Percentiles rank a stretch among this genome's conserved stretches.
phyloP scores from a whole-genome alignment of 2,113 vertebrate genomes.

The Acinonyx jubatus region DNA sequence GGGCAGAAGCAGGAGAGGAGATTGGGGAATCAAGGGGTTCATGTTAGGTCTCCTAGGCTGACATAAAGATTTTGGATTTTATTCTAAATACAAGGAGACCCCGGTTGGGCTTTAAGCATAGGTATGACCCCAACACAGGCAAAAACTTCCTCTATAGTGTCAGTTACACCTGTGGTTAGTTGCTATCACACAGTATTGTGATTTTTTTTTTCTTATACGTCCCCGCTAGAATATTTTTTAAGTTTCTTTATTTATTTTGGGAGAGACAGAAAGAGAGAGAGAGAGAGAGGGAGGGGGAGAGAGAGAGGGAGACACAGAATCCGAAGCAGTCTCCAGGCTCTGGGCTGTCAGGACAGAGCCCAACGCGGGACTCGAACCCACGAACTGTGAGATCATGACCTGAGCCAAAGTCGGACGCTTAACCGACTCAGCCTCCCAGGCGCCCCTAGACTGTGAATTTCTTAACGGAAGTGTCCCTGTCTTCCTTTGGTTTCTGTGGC shows the following conservation, averaged over 20 bases:
- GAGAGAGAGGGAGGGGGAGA: background rate
- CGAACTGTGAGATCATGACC: background rate
- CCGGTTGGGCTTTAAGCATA: background rate
- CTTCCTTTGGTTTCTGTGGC: background rate
- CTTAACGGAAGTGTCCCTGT: background rate
- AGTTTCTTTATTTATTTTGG: background rate
- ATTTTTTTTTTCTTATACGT: background rate
- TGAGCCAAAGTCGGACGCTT: background rate
- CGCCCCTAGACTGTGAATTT: background rate
- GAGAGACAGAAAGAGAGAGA: background rate
- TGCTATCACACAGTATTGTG: background rate
- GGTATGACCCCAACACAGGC: background rate
- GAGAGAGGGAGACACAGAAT: too few species aligned
- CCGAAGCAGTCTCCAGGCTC: too few species aligned
- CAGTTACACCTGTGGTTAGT: background rate
- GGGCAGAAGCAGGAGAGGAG: background rate
- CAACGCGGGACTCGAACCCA: accelerated
- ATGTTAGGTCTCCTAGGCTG: background rate
- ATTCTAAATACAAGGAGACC: background rate
- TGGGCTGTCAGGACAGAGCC: too few species aligned
- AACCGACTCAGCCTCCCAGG: background rate
- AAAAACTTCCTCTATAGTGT: background rate
- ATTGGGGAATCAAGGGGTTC: background rate
- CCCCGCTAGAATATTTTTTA: background rate
- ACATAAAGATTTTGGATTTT: background rate